Evolutionary conservation across 2,797 vertebrate genomes (phyloP), one percentile per base, ranked within the genome.

Genomic region (Chiloscyllium punctatum): DNA sequence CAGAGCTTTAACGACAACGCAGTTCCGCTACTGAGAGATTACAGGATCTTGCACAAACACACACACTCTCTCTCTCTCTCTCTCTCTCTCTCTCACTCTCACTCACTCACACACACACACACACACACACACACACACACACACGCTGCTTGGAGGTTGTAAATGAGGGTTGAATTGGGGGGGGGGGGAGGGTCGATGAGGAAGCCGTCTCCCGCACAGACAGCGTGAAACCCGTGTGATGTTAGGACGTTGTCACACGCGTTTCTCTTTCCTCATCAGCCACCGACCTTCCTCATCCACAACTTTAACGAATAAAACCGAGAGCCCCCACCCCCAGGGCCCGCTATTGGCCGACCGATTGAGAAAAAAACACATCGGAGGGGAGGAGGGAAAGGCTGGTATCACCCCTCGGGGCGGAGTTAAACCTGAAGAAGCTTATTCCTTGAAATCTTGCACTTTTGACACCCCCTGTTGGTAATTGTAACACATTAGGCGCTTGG

Each of bases 381-480:
- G 57, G 57, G 30, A 68, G 74, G 69, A 25, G 48, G 48, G 8
- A 16, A 66, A 18, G 57, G 53, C 87, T 66, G 13, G 30, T 30
- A 18, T 62, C 53, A n/a, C 53, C 15, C 57, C 30, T 11, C 7
- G 62, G 62, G 90, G 90, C 57, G 90, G 91, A 48, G 62, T 94
- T 71, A 71, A 94, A 42, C 2, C 62, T 94, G 13, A 69, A 92
- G 71, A 11, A 68, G 15, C 66, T 27, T 3, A 62, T n/a, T 90
- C 53, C 57, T 23, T 33, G 37, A 94, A n/a, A 94, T 71, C 66
- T 37, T 94, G 62, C 71, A 69, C 68, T 69, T 37, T 94, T 71
- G 33, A 94, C 91, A 94, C 91, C 91, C 91, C 91, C 91, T 94
- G 91, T 94, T 94, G 91, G 91, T 94, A 68, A 94, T 25, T n/a